Percentiles rank a stretch among this genome's conserved stretches.
These are phyloP conservation scores for Epinotia ramella DNA, from an alignment of 2,888 invertebrate species.

Conservation along the genomic window DNA sequence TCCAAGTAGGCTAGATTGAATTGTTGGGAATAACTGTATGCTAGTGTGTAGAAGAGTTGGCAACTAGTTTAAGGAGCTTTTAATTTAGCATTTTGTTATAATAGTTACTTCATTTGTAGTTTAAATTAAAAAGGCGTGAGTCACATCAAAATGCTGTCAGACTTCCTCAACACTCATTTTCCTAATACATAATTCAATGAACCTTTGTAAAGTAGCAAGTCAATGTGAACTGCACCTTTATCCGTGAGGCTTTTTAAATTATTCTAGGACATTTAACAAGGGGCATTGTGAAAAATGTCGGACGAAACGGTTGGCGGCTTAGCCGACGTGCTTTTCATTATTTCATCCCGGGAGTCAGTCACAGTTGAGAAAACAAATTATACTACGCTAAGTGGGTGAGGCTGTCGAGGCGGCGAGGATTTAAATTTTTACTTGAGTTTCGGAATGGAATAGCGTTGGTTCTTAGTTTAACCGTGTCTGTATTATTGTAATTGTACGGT, in stretches of 20 bases:
- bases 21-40: not conserved
- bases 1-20: not conserved
- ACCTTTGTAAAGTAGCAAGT: constrained; percentile 1
- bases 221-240: constrained; percentile 13
- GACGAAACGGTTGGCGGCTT: constrained; percentile 21
- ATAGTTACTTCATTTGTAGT: too few relatives aligned
- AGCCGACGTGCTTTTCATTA: constrained; percentile 34
- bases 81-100: too few relatives aligned
- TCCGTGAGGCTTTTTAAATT: constrained; percentile 21
- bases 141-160: not conserved
- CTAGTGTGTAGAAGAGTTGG: not conserved
- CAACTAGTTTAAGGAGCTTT: not conserved
- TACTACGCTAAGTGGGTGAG: constrained; percentile 19
- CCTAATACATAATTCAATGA: constrained; percentile 7
- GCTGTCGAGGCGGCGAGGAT: constrained; percentile 14
- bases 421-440: constrained; percentile 21
- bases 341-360: constrained; percentile 28
- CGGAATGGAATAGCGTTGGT: not conserved
- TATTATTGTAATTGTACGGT: not conserved
- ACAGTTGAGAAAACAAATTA: constrained; percentile 40
- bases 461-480: not conserved
- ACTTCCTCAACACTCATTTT: not conserved
- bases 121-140: not conserved
- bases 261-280: constrained; percentile 34
- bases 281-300: constrained; percentile 31